Percentiles rank a stretch among this genome's conserved stretches.
phyloP scores from a whole-genome alignment of 2,113 vertebrate genomes.

The Xiphorhynchus elegans region DNA sequence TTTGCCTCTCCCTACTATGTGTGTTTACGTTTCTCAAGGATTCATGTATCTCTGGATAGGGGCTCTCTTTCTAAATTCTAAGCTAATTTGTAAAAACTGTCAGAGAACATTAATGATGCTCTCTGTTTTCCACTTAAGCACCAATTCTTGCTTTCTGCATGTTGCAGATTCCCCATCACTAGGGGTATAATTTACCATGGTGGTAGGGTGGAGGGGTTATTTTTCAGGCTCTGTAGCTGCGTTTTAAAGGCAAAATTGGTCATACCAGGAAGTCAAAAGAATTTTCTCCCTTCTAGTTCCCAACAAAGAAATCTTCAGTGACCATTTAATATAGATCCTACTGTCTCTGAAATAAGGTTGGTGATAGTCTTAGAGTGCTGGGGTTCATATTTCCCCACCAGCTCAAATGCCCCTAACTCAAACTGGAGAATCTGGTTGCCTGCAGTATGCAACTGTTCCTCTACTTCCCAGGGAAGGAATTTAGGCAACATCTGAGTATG shows the following conservation, averaged over 20 bases:
- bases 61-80: not conserved
- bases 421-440: not conserved
- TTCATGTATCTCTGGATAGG: not conserved
- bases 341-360: not conserved
- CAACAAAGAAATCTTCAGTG: not conserved
- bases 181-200: not conserved
- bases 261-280: not conserved
- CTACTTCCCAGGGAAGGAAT: not conserved
- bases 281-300: not conserved
- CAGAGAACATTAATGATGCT: not conserved
- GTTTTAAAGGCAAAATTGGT: not conserved
- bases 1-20: not conserved
- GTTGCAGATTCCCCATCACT: not conserved
- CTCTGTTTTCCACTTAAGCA: not conserved
- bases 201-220: accelerated
- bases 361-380: not conserved
- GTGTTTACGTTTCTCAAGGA: not conserved
- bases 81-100: not conserved
- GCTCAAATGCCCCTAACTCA: not conserved
- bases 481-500: not conserved
- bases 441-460: not conserved
- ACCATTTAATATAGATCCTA: not conserved
- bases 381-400: not conserved
- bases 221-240: not conserved
- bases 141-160: not conserved